phyloP scores from a whole-genome alignment of 2,888 invertebrate genomes.

The Orthosia gothica region DNA sequence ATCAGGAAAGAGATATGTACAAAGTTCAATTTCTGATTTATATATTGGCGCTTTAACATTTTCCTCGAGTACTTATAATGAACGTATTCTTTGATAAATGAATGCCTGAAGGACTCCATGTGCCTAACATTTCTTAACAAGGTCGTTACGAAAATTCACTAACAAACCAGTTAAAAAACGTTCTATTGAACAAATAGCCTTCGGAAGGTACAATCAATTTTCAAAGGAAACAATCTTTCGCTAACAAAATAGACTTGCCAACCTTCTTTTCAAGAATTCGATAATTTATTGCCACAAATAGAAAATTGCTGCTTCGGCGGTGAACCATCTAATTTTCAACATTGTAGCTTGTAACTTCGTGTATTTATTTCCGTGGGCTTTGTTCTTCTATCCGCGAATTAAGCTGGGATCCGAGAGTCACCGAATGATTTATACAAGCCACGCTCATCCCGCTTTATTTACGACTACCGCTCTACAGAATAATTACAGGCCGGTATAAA shows the following conservation, averaged over 20 bases:
- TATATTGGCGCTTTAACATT: too few relatives aligned
- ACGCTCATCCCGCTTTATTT: constrained; percentile 90
- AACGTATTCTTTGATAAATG: neutral
- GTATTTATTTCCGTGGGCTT: constrained; percentile 89
- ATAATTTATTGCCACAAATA: constrained; percentile 81
- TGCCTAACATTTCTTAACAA: neutral
- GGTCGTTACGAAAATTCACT: neutral
- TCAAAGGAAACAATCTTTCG: constrained; percentile 61
- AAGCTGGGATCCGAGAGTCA: constrained; percentile 81
- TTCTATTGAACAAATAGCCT: constrained; percentile 48
- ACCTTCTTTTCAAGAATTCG: constrained; percentile 75
- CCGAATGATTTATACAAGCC: constrained; percentile 90
- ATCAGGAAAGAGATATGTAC: too few relatives aligned
- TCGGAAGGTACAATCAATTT: constrained; percentile 60
- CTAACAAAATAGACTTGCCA: constrained; percentile 61
- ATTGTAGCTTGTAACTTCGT: constrained; percentile 75
- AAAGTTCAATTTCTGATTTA: too few relatives aligned
- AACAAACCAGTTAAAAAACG: constrained; percentile 22
- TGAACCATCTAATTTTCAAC: constrained; percentile 79
- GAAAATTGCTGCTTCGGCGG: constrained; percentile 76
- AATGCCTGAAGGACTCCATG: neutral
- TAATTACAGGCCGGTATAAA: constrained; percentile 89
- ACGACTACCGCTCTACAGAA: constrained; percentile 87
- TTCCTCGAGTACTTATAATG: neutral
- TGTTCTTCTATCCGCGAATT: constrained; percentile 90